phyloP scores from a whole-genome alignment of 2,113 vertebrate genomes.

The Eira barbara region DNA sequence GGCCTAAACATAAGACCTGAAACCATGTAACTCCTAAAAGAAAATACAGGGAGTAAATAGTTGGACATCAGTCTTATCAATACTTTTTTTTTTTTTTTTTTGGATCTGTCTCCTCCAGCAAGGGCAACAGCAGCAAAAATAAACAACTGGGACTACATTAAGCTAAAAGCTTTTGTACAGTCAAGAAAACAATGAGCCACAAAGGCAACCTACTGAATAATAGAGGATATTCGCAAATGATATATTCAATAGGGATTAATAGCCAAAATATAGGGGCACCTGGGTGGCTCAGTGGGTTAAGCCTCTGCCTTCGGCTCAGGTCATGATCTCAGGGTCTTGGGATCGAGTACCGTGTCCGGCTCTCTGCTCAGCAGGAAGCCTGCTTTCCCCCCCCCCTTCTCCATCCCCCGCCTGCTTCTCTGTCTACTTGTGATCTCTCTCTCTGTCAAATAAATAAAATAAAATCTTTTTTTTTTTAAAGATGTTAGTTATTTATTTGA shows the following conservation, averaged over 20 bases:
- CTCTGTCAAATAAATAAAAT: no score
- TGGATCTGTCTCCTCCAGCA: not conserved
- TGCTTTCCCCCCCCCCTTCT: no score
- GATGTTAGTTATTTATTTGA: no score
- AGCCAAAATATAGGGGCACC: not conserved
- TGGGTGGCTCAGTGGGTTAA: no score
- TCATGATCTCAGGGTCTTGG: no score
- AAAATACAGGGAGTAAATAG: not conserved
- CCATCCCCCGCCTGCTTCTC: no score
- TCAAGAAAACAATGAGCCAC: not conserved
- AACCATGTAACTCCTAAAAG: not conserved
- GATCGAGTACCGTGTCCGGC: rapidly evolving
- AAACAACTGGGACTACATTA: not conserved
- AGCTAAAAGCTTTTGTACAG: not conserved
- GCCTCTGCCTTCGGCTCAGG: no score
- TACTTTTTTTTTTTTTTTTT: not conserved
- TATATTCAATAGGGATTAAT: not conserved
- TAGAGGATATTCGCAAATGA: not conserved
- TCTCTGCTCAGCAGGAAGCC: no score
- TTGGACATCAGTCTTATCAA: not conserved
- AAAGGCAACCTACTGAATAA: not conserved
- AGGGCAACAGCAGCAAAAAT: not conserved
- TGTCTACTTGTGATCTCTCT: no score
- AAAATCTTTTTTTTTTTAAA: no score
- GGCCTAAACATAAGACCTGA: not conserved